Base-by-base conservation (phyloP, 2,113 vertebrate genomes). In the Mesoclemmys tuberculata region DNA sequence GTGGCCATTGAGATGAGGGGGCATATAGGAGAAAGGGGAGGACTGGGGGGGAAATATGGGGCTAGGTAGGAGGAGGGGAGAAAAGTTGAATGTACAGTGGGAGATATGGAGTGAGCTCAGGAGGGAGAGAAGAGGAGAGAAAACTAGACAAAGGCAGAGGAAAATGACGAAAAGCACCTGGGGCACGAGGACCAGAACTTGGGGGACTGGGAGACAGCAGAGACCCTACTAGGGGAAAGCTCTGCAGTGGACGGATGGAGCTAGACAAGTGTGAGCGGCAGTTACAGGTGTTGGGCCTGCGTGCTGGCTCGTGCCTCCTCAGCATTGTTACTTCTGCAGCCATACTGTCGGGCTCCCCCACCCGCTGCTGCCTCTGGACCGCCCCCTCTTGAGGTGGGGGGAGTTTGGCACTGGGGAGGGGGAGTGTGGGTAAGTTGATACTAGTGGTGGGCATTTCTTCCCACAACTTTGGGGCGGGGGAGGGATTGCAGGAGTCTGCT, bases 241-340 rank as follows among this genome's bases (percentile, higher is more conserved):
- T 54, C 64, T 0, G 0, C 49, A 44, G 81, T 38, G 51, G 85
- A 54, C 82, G 80, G 80, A 8, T 0, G 0, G 14, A 38, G 1
- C 49, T 46, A 78, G 38, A 3, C 10, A 29, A 19, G 3, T 0
- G 0, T 1, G 12, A 84, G 48, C 5, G 21, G 61, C 35, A 68
- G 61, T 10, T 19, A 31, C 3, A 35, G 55, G 14, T 83, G 44
- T 18, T n/a, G 22, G 49, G 44, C 46, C 46, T 2, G 12, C 82
- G 6, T 21, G 58, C 22, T 68, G 61, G 8, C 12, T 84, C 8
- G 38, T 5, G 2, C 51, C 22, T 21, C 29, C 44, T 64, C 24
- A 11, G 31, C 44, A n/a, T 21, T 46, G 14, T 22, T 64, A 35
- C 46, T 48, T 4, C 21, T n/a, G 31, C 54, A 58, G 38, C 10